Evolutionary conservation across 1,140 invertebrate genomes (phyloP).

Genomic region (Tetranychus urticae): DNA sequence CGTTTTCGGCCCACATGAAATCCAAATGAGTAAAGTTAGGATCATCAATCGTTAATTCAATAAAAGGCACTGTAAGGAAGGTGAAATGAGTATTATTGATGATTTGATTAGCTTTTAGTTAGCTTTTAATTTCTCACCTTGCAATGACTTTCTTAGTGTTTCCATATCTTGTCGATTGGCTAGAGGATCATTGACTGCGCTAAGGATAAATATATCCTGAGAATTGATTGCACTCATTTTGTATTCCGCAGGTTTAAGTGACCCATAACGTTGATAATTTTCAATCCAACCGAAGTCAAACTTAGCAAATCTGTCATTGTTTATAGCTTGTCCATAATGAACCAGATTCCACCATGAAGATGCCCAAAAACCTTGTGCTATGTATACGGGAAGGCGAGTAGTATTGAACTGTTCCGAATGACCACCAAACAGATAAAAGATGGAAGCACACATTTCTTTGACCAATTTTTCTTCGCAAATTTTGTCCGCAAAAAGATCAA

Average conservation of each 20-base stretch:
- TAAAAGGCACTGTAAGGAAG: no score
- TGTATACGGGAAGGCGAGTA: slow-evolving; percentile 38
- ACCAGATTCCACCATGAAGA: slow-evolving; percentile 47
- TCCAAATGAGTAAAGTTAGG: no score
- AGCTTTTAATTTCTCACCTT: no score
- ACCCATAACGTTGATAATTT: background rate
- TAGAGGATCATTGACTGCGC: slow-evolving; percentile 1
- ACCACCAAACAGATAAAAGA: background rate
- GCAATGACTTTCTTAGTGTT: background rate
- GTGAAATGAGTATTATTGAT: no score
- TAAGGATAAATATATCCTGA: slow-evolving; percentile 3
- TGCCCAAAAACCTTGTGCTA: slow-evolving; percentile 56
- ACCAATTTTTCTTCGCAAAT: no score
- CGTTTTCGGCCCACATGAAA: no score
- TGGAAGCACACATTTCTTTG: background rate
- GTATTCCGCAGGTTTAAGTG: slow-evolving; percentile 1
- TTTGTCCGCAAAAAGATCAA: no score
- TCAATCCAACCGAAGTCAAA: background rate
- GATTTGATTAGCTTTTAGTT: no score
- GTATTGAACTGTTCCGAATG: slow-evolving; percentile 8
- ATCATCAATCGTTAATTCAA: no score
- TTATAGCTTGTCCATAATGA: slow-evolving; percentile 24
- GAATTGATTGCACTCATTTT: background rate
- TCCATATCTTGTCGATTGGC: background rate
- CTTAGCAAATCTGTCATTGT: background rate